Evolutionary conservation across 2,888 invertebrate genomes (phyloP), one percentile per base, ranked within the genome.

Genomic region (Leucania comma): DNA sequence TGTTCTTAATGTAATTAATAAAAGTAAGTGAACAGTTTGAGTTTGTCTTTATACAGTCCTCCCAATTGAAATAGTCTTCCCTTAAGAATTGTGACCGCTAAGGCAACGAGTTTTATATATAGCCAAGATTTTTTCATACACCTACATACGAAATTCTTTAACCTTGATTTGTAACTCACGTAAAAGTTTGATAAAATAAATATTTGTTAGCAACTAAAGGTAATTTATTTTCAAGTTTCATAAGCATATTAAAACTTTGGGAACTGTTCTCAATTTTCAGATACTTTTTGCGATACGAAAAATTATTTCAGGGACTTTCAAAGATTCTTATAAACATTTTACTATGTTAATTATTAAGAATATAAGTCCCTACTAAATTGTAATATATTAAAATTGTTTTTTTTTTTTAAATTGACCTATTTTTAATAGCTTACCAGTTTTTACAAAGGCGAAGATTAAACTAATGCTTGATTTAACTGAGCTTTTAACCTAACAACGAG

Each of bases 211-310:
- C 58, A 58, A 66, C 57, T 64, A 61, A 29, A 73, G 61, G 53
- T 50, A 75, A 79, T 68, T 79, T 80, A 50, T 35, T 58, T 59
- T 60, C 58, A 61, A 72, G 67, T 76, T 80, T 51, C 58, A 5
- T 53, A 51, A 56, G 58, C 42, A 76, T 58, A 72, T 59, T 69
- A 69, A 67, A 69, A 71, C 66, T 78, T 20, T 12, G 29, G 14
- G 22, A 35, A 32, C 26, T 12, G 26, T 22, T 5, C 8, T 14
- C 6, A 53, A 56, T 38, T 62, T 65, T 61, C 6, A 38, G 42
- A 50, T 65, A 56, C n/a, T 54, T 66, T 67, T 58, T 29, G 22
- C 48, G 29, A 62, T 59, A 32, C 17, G 54, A 71, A 38, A n/a
- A n/a, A n/a, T n/a, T n/a, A 57, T 48, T 75, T 61, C 17, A 3